Evolutionary conservation across 2,113 vertebrate genomes (phyloP).

Genomic region (Pycnonotus jocosus): DNA sequence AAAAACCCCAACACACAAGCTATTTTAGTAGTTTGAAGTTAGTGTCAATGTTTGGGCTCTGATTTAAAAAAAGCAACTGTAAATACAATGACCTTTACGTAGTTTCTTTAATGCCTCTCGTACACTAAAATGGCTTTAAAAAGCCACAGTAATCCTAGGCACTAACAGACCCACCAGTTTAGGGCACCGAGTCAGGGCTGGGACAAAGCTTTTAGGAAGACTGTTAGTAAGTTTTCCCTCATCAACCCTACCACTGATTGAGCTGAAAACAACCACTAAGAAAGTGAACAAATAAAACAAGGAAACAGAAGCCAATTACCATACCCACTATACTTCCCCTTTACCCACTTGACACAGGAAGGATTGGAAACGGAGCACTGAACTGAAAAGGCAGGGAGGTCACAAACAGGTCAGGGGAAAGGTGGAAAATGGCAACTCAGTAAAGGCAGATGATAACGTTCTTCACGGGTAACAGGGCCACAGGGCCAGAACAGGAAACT

Average conservation of each 20-base stretch:
- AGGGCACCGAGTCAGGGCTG: not conserved
- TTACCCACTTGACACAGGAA: not conserved
- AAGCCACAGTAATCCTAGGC: not conserved
- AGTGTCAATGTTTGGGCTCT: not conserved
- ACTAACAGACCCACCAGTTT: not conserved
- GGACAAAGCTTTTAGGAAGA: not conserved
- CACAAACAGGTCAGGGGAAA: not conserved
- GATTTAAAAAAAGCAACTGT: not conserved
- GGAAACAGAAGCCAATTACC: not conserved
- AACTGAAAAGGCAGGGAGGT: not conserved
- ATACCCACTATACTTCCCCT: not conserved
- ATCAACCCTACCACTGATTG: not conserved
- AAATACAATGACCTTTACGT: not conserved
- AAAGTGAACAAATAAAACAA: not conserved
- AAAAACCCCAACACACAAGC: not conserved
- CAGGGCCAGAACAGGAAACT: not conserved
- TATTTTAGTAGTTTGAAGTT: slow-evolving; percentile 1
- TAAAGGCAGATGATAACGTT: not conserved
- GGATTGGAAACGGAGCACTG: not conserved
- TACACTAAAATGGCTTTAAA: not conserved
- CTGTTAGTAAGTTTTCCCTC: not conserved
- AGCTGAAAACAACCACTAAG: not conserved
- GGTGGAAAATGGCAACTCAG: not conserved
- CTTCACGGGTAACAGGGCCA: not conserved
- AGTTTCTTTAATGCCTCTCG: not conserved